Percentiles rank a stretch among this genome's conserved stretches.
phyloP scores from a whole-genome alignment of 2,113 vertebrate species.

The Xiphophorus couchianus region DNA sequence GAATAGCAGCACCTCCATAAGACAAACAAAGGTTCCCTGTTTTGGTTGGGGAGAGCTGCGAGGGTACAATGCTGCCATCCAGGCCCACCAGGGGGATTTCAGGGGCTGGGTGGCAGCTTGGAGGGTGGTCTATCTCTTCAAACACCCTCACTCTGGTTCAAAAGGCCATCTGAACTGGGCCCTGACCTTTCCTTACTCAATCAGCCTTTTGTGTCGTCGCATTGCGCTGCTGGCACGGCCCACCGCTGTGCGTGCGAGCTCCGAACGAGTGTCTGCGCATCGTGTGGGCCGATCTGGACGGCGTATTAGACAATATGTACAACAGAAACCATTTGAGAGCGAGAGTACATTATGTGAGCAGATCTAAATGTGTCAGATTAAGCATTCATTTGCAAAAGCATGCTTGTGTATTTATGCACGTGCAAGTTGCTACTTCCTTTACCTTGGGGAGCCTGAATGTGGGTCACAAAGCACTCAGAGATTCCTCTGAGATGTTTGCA shows the following conservation, averaged over 20 bases:
- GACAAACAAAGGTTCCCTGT: slow-evolving; percentile 67
- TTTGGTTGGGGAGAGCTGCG: slow-evolving; percentile 40
- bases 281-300: slow-evolving; percentile 5
- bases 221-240: slow-evolving; percentile 35
- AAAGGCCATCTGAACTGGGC: slow-evolving; percentile 69
- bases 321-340: background rate
- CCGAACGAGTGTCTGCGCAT: slow-evolving; percentile 1
- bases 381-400: slow-evolving; percentile 20
- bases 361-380: slow-evolving; percentile 9
- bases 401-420: background rate
- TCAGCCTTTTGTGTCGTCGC: slow-evolving; percentile 67
- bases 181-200: slow-evolving; percentile 75
- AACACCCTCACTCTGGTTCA: slow-evolving; percentile 72
- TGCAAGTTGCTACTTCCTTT: slow-evolving; percentile 44
- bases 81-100: slow-evolving; percentile 16
- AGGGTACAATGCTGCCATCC: slow-evolving; percentile 11
- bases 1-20: slow-evolving; percentile 42
- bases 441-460: slow-evolving; percentile 63
- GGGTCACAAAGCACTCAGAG: slow-evolving; percentile 70
- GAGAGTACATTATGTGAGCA: slow-evolving; percentile 2
- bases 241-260: background rate
- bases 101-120: slow-evolving; percentile 39
- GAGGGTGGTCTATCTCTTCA: slow-evolving; percentile 71
- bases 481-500: slow-evolving; percentile 55
- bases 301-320: slow-evolving; percentile 18